These are phyloP conservation scores for Hedya salicella DNA, from an alignment of 2,888 invertebrate species.

Conservation along the genomic window DNA sequence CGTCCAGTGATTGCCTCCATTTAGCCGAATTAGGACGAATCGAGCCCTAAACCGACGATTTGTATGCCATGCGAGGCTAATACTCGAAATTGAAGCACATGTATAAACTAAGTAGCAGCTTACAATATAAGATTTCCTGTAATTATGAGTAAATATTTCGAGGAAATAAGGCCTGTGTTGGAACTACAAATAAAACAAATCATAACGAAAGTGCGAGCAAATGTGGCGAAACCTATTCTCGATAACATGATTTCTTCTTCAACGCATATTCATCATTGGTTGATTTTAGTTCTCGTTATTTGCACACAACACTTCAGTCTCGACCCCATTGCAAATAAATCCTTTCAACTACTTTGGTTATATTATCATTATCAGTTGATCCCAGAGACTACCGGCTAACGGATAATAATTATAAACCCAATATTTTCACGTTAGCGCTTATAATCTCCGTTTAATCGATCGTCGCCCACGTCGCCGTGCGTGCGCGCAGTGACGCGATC, in stretches of 20 bases:
- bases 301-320: too few species aligned
- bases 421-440: slow-evolving; percentile 30
- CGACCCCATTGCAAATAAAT: too few species aligned
- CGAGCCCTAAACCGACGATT: slow-evolving; percentile 35
- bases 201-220: too few species aligned
- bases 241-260: too few species aligned
- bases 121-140: slow-evolving; percentile 39
- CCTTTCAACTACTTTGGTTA: too few species aligned
- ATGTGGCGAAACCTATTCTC: too few species aligned
- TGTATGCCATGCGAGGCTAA: slow-evolving; percentile 28
- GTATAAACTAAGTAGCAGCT: slow-evolving; percentile 39
- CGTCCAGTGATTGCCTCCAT: slow-evolving; percentile 28
- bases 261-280: too few species aligned
- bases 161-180: not conserved
- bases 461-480: slow-evolving; percentile 48
- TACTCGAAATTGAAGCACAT: slow-evolving; percentile 41
- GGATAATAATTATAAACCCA: not conserved
- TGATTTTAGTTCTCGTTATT: too few species aligned
- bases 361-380: too few species aligned
- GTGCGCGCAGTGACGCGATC: slow-evolving; percentile 46
- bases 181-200: not conserved
- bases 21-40: slow-evolving; percentile 40
- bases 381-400: too few species aligned
- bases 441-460: slow-evolving; percentile 38
- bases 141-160: slow-evolving; percentile 29